These are phyloP conservation scores for Cryptus armator DNA, from an alignment of 2,888 invertebrate species.

Conservation along the genomic window DNA sequence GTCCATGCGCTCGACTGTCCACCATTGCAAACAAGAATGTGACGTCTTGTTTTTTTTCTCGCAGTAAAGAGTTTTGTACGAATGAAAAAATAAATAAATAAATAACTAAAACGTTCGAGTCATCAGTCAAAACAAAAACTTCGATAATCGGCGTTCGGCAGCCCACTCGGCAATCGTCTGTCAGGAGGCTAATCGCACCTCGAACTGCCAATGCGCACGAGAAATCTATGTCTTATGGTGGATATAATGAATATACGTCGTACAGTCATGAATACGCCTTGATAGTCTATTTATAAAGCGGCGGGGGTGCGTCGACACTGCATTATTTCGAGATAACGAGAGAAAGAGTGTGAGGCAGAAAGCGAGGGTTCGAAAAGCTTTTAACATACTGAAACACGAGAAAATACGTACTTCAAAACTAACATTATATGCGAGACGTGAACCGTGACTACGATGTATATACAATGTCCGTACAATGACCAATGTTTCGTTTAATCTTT, in stretches of 20 bases:
- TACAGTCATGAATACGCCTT: neutral
- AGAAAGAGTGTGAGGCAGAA: neutral
- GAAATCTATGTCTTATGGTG: neutral
- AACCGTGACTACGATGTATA: no score
- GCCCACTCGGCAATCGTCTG: constrained; percentile 3
- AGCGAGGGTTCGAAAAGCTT: no score
- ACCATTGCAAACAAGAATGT: constrained; percentile 15
- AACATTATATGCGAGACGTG: no score
- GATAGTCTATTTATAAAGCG: constrained; percentile 9
- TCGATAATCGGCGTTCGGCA: neutral
- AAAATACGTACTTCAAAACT: no score
- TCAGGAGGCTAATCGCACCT: neutral
- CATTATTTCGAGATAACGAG: neutral
- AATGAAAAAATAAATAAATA: neutral
- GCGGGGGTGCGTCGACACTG: constrained; percentile 1
- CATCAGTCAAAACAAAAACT: neutral
- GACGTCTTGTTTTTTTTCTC: neutral
- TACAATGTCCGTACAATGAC: neutral
- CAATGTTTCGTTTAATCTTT: neutral
- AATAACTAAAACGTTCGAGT: neutral
- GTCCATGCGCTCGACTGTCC: constrained; percentile 10
- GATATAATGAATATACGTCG: neutral
- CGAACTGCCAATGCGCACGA: neutral
- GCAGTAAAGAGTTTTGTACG: neutral
- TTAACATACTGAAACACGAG: no score